These are phyloP conservation scores for Amazona finschi DNA, from an alignment of 2,797 vertebrate genomes.

Conservation along the genomic window DNA sequence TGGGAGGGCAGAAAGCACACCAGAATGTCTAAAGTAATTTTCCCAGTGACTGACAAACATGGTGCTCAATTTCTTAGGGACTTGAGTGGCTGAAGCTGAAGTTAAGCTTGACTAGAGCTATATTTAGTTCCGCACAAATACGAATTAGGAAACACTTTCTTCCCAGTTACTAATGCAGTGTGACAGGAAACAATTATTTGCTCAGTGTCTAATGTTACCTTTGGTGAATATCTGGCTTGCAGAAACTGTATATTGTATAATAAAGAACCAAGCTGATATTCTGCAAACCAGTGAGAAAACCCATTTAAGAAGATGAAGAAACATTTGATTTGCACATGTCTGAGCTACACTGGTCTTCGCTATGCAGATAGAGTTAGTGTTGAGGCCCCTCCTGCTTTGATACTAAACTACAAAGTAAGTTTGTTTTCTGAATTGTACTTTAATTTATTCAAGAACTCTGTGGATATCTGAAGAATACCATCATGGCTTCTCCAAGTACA, in stretches of 20 bases:
- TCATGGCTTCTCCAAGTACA: not conserved
- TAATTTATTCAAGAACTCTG: slow-evolving; percentile 24
- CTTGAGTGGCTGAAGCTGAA: not conserved
- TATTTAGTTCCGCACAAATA: slow-evolving; percentile 50
- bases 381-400: slow-evolving; percentile 14
- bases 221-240: slow-evolving; percentile 27
- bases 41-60: not conserved
- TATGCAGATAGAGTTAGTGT: not conserved
- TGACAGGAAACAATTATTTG: slow-evolving; percentile 57
- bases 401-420: not conserved
- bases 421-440: not conserved
- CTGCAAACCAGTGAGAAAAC: slow-evolving; percentile 3
- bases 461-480: not conserved
- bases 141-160: slow-evolving; percentile 39
- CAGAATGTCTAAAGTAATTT: not conserved
- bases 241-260: not conserved
- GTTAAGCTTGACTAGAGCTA: slow-evolving; percentile 4
- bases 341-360: not conserved
- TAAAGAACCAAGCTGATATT: not conserved
- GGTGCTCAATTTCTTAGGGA: not conserved
- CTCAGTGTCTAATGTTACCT: slow-evolving; percentile 53
- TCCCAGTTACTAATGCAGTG: slow-evolving; percentile 40
- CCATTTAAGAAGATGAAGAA: not conserved
- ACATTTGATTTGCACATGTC: not conserved
- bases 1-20: not conserved